Evolutionary conservation across 30 jellyfish, hydroid and myxozoan species (phyloP).

Genomic region (Cassiopea andromeda): DNA sequence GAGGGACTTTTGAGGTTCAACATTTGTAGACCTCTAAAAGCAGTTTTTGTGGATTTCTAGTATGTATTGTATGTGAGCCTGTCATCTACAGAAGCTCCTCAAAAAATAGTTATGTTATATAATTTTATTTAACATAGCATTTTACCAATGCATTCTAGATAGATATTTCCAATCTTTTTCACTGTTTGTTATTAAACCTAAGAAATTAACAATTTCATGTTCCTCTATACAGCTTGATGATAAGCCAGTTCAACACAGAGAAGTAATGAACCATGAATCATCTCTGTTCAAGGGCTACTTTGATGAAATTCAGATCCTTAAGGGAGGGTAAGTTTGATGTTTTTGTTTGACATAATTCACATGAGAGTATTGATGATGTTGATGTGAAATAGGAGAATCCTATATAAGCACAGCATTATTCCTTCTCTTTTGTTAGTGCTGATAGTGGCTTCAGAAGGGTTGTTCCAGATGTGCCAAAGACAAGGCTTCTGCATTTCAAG

Average conservation of each 20-base stretch:
- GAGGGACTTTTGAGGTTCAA: no score
- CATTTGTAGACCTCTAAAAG: no score
- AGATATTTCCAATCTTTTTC: background rate
- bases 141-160: no score
- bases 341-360: background rate
- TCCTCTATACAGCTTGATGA: slow-evolving; percentile 80
- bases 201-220: background rate
- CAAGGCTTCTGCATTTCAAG: slow-evolving; percentile 90
- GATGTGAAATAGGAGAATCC: background rate
- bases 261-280: slow-evolving; percentile 95
- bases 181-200: background rate
- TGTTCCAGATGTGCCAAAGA: slow-evolving; percentile 84
- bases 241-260: slow-evolving; percentile 99
- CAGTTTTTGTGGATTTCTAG: no score
- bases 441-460: slow-evolving; percentile 98
- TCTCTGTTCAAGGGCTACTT: slow-evolving; percentile 85
- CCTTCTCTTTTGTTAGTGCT: slow-evolving; percentile 29
- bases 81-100: no score
- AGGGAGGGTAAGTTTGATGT: slow-evolving; percentile 74
- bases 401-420: background rate
- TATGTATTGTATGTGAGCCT: no score
- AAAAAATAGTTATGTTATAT: no score
- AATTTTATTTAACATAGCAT: no score
- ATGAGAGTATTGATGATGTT: background rate
- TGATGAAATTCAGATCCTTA: slow-evolving; percentile 64